Conservation (phyloP, 2,113 vertebrate species). For the Onychostruthus taczanowskii region DNA sequence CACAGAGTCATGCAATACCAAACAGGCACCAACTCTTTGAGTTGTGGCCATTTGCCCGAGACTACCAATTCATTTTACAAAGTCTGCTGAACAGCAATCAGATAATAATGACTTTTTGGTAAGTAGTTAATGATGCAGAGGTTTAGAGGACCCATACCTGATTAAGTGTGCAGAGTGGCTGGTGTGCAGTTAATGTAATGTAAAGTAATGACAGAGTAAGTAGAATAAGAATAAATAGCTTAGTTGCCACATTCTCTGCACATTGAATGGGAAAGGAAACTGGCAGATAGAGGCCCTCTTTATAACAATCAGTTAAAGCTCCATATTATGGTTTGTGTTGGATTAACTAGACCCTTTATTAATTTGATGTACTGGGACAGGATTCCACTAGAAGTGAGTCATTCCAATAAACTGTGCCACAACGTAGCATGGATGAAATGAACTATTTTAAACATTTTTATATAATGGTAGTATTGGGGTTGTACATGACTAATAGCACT, state of each 20-base stretch:
- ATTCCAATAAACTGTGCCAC: not conserved
- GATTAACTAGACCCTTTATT: not conserved
- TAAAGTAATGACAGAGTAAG: constrained; percentile 3
- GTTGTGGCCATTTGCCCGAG: not conserved
- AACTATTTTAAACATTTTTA: not conserved
- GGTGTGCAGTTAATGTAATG: not conserved
- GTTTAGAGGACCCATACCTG: constrained; percentile 4
- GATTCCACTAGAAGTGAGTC: not conserved
- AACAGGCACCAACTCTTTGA: not conserved
- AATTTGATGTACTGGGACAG: not conserved
- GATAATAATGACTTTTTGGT: constrained; percentile 49
- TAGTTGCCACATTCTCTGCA: not conserved
- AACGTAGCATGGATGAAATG: not conserved
- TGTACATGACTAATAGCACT: not conserved
- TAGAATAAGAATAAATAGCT: constrained; percentile 32
- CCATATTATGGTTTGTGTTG: not conserved
- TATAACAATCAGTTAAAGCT: not conserved
- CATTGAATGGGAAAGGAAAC: not conserved
- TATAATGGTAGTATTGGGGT: not conserved
- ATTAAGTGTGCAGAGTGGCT: constrained; percentile 2
- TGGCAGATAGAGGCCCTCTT: not conserved
- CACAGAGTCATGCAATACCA: not conserved
- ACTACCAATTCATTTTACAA: constrained; percentile 19
- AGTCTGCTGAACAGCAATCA: constrained; percentile 22
- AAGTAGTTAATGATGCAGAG: constrained; percentile 20